A percentile compares a stretch with the other conserved stretches of the same genome.
Conservation (phyloP, 2,888 invertebrate genomes). For the Apomyelois bistriatella region DNA sequence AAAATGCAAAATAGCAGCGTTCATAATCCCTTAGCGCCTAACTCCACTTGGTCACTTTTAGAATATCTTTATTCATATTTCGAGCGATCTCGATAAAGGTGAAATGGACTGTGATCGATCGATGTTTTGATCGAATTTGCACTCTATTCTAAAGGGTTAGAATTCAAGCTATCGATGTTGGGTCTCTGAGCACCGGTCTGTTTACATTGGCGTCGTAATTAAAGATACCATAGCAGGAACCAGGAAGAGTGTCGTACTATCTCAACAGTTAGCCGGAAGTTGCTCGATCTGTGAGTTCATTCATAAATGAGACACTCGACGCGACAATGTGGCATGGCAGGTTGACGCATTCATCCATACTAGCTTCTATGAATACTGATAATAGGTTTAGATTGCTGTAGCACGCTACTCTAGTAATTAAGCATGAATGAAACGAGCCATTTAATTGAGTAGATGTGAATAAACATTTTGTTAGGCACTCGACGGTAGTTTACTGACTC, state of each 20-base stretch:
- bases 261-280: slow-evolving; percentile 79
- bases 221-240: slow-evolving; percentile 79
- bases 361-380: slow-evolving; percentile 47
- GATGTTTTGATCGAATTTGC: slow-evolving; percentile 35
- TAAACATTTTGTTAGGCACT: slow-evolving; percentile 61
- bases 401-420: slow-evolving; percentile 54
- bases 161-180: slow-evolving; percentile 31
- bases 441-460: slow-evolving; percentile 72
- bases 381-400: slow-evolving; percentile 46
- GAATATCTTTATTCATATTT: slow-evolving; percentile 77
- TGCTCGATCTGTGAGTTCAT: slow-evolving; percentile 78
- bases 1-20: slow-evolving; percentile 43
- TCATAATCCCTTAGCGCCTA: slow-evolving; percentile 38
- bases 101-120: slow-evolving; percentile 61
- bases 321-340: slow-evolving; percentile 71
- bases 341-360: slow-evolving; percentile 45
- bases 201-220: slow-evolving; percentile 69
- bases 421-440: slow-evolving; percentile 72
- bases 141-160: slow-evolving; percentile 44
- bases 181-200: slow-evolving; percentile 41
- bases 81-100: slow-evolving; percentile 70
- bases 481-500: slow-evolving; percentile 34
- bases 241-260: slow-evolving; percentile 80
- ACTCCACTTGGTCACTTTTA: slow-evolving; percentile 60
- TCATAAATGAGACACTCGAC: slow-evolving; percentile 69